A percentile compares a stretch with the other conserved stretches of the same genome.
Conservation (phyloP, 2,888 invertebrate species). For the Corbicula japonica region DNA sequence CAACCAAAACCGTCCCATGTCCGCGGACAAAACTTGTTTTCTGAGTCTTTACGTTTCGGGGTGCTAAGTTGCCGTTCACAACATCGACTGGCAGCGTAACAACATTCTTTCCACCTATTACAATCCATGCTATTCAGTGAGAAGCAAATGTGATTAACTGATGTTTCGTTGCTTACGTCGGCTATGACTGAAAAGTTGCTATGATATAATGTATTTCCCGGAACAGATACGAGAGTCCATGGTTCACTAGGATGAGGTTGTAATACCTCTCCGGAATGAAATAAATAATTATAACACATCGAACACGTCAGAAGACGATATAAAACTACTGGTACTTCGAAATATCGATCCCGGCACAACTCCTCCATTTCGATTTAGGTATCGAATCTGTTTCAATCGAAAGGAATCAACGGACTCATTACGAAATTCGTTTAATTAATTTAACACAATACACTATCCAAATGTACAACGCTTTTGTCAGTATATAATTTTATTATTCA, state of each 20-base stretch:
- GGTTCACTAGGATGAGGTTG: conserved; percentile 26
- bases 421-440: too few relatives aligned
- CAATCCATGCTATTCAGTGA: conserved; percentile 68
- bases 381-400: too few relatives aligned
- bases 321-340: conserved; percentile 37
- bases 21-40: conserved; percentile 68
- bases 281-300: conserved; percentile 75
- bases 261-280: conserved; percentile 49
- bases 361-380: conserved; percentile 52
- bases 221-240: conserved; percentile 31
- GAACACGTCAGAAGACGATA: conserved; percentile 71
- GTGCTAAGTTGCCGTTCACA: conserved; percentile 66
- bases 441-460: too few relatives aligned
- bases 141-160: conserved; percentile 61
- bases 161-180: conserved; percentile 66
- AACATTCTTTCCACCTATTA: conserved; percentile 74
- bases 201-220: conserved; percentile 34
- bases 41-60: conserved; percentile 36
- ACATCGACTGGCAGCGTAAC: conserved; percentile 69
- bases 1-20: conserved; percentile 82
- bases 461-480: too few relatives aligned
- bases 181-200: conserved; percentile 53
- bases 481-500: too few relatives aligned
- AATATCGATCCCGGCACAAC: conserved; percentile 56
- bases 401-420: too few relatives aligned